Evolutionary conservation across 2,113 vertebrate species (phyloP), one percentile per base, ranked within the genome.

Genomic region (Anser cygnoides): DNA sequence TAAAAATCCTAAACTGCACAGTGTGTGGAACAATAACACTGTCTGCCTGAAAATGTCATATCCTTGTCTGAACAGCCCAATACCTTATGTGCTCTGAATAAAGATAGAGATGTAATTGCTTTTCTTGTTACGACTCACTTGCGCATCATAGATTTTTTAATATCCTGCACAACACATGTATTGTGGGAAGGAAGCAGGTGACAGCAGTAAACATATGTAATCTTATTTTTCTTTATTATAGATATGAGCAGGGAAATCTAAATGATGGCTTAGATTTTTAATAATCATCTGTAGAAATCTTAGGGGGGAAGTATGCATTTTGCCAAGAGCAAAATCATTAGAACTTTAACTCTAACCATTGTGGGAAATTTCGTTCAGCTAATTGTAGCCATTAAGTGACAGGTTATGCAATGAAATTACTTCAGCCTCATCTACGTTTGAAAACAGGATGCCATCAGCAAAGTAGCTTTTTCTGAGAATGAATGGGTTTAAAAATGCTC

Each of bases 81-180:
- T 85, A 92, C 89, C 80, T 92, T 91, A 83, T 97, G 96, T 97
- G 97, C 95, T 96, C 93, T 96, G 97, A 97, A 97, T 97, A 96
- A 96, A 96, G 96, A 96, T 57, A 96, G 94, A 96, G 95, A 94
- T 96, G 96, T 97, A 97, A 98, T 98, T 98, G 96, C 95, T 97
- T 97, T 97, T 88, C 96, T 95, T 94, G 90, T 97, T 97, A 97
- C 95, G 72, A 97, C 96, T 97, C 97, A 96, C 97, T 97, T 97
- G 97, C 96, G 97, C 96, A 97, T 95, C 97, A 95, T 96, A 96
- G 96, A 95, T 95, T 97, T 97, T 96, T 97, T 97, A 97, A 97
- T 97, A 98, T 98, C 96, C 97, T 97, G 96, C 95, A 96, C 89
- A 97, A 97, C 93, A 95, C 97, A 95, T 97, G 97, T 97, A 97